Evolutionary conservation across 2,113 vertebrate genomes (phyloP), one percentile per base, ranked within the genome.

Genomic region (Beaufortia kweichowensis): DNA sequence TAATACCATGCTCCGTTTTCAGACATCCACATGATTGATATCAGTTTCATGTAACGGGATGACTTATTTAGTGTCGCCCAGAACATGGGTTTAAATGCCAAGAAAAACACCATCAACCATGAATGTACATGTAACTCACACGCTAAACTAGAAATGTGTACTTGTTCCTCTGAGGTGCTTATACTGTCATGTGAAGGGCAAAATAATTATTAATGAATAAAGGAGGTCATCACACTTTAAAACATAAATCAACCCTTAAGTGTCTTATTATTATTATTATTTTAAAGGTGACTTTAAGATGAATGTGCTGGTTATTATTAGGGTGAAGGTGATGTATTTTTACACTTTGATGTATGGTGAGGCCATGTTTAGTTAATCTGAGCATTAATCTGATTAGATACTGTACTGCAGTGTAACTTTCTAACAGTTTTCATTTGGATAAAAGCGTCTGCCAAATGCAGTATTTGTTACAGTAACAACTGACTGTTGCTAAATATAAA

Each of bases 31-130:
- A 57, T 2, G 48, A 73, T 3, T 48, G 19, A 48, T 57, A 10
- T 72, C 29, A 35, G 33, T 8, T 35, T 23, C n/a, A 17, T 21
- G 43, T 17, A 35, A 28, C 11, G 53, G 46, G 24, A n/a, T 26
- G n/a, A n/a, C 8, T 15, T 24, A 26, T 8, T 77, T 24, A 78
- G 81, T 69, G 26, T 65, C 48, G 80, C 17, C 33, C n/a, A n/a
- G n/a, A n/a, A n/a, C n/a, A n/a, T n/a, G n/a, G n/a, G n/a, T n/a
- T n/a, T n/a, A n/a, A n/a, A n/a, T n/a, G n/a, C n/a, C n/a, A n/a
- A n/a, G n/a, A n/a, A n/a, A n/a, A n/a, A n/a, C n/a, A n/a, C n/a
- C n/a, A n/a, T n/a, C n/a, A n/a, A n/a, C n/a, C n/a, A n/a, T n/a
- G n/a, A n/a, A n/a, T n/a, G n/a, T n/a, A 35, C 9, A 35, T 35